Percentiles rank a stretch among this genome's conserved stretches.
phyloP scores from a whole-genome alignment of 2,797 vertebrate species.

The Hirundo rustica region DNA sequence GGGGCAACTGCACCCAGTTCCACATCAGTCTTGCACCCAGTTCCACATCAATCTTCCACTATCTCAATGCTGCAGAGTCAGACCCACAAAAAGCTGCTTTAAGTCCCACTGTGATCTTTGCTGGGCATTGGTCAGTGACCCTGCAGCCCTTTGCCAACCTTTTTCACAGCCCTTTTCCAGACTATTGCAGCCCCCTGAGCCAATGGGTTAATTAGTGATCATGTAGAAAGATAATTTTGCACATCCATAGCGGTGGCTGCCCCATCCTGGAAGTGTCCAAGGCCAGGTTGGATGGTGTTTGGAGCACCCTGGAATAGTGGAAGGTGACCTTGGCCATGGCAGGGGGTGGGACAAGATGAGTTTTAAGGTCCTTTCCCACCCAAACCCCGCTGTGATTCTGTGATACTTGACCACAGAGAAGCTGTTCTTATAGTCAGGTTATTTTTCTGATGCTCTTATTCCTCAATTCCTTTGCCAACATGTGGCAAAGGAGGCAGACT shows the following conservation, averaged over 20 bases:
- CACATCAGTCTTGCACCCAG: background rate
- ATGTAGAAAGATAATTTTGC: background rate
- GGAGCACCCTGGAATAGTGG: background rate
- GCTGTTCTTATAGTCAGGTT: background rate
- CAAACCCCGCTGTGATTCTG: background rate
- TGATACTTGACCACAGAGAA: background rate
- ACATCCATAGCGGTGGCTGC: background rate
- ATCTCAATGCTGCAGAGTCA: background rate
- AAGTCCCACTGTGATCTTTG: background rate
- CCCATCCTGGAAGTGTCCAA: background rate
- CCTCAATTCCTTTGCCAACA: background rate
- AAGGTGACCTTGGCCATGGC: background rate
- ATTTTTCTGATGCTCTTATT: background rate
- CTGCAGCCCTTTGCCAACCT: background rate
- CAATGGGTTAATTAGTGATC: background rate
- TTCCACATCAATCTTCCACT: background rate
- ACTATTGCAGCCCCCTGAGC: background rate
- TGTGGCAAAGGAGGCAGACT: background rate
- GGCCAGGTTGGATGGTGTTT: rapidly evolving
- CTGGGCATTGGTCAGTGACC: background rate
- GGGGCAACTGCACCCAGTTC: background rate
- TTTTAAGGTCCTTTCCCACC: background rate
- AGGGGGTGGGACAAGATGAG: background rate
- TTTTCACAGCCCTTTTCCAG: background rate
- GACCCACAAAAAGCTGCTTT: background rate